These are phyloP conservation scores for Chloromyia formosa DNA, from an alignment of 2,888 invertebrate genomes.

Conservation along the genomic window DNA sequence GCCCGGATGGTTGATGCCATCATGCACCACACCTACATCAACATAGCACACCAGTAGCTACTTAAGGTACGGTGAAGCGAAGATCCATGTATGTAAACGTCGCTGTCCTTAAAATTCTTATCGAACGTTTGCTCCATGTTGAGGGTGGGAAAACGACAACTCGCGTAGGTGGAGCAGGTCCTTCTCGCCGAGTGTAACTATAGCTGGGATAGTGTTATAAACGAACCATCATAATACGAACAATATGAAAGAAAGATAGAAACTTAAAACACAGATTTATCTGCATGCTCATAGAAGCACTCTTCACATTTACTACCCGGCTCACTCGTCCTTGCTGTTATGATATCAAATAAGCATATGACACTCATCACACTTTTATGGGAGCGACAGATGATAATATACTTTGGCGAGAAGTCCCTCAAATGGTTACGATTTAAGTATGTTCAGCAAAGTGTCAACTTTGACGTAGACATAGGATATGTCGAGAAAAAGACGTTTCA, in stretches of 20 bases:
- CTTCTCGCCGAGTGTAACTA: background rate
- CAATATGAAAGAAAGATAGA: constrained; percentile 16
- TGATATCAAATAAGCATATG: constrained; percentile 38
- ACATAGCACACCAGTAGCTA: background rate
- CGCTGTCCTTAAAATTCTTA: constrained; percentile 29
- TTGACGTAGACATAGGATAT: background rate
- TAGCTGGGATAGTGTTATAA: background rate
- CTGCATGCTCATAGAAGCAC: background rate
- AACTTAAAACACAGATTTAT: constrained; percentile 10
- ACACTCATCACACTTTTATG: constrained; percentile 38
- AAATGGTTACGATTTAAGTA: constrained; percentile 37
- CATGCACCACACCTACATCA: background rate
- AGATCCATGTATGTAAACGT: background rate
- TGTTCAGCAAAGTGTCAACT: constrained; percentile 18
- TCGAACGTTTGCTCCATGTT: background rate
- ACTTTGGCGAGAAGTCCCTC: constrained; percentile 1
- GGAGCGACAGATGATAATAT: constrained; percentile 19
- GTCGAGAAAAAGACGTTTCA: too few species aligned
- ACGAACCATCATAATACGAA: constrained; percentile 22
- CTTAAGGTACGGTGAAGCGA: background rate
- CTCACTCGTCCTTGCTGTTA: background rate
- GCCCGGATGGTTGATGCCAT: constrained; percentile 4
- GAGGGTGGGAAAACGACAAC: too few species aligned
- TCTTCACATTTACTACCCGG: background rate
- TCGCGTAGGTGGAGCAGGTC: background rate